Base-by-base conservation (phyloP, 2,888 invertebrate genomes). In the Caenorhabditis sp. region DNA sequence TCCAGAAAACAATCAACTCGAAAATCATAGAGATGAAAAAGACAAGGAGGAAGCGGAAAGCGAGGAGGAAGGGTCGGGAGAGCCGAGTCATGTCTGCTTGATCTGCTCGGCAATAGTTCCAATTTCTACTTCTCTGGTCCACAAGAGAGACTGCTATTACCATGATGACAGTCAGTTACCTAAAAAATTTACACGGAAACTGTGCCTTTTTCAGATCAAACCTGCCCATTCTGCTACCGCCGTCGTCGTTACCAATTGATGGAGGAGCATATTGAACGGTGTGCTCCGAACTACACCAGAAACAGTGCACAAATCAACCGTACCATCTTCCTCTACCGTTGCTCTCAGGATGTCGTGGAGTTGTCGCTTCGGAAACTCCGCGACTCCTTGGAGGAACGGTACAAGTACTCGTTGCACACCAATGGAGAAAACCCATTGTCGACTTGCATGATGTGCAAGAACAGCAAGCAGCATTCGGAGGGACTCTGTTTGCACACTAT, bases 171-270 rank as follows among this genome's bases (percentile, higher is more conserved):
- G 55, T 56, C n/a, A 56, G 55, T 24, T 11, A 24, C 2, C 13
- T 11, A 24, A 22, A 32, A 32, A 32, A 4, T 4, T 32, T 51
- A 4, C 13, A 22, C 2, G 24, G 22, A 44, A 51, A 20, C 32
- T n/a, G 3, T 24, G 28, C 9, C 2, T 6, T 22, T 20, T 56
- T 37, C 20, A 71, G 71, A 71, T 18, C 24, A 53, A 24, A n/a
- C n/a, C 2, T 71, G 71, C 24, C 71, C 71, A 32, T 40, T 62
- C 28, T 71, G 71, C 20, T 4, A 15, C 4, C 40, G 55, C 9
- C 40, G 11, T 2, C 71, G 71, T 24, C 44, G 56, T 32, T 22
- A 53, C 9, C 8, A 35, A 0, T 18, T 35, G 8, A 64, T 71
- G 37, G 62, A 62, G 22, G 55, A 24, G 2, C 71, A 71, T 37